Percentiles rank a stretch among this genome's conserved stretches.
phyloP scores from a whole-genome alignment of 2,888 invertebrate genomes.

The Odontomyia ornata region DNA sequence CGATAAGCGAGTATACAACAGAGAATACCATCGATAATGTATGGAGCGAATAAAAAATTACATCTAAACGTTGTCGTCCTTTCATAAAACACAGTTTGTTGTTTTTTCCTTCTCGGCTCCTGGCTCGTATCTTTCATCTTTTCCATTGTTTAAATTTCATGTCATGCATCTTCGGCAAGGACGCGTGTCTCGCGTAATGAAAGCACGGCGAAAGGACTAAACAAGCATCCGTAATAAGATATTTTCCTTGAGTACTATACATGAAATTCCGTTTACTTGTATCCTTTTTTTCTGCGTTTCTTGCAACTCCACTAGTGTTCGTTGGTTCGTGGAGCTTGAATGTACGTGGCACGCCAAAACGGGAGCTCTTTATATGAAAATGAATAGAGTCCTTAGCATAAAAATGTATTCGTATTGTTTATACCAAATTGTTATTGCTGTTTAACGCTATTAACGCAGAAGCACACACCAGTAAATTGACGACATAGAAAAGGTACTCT shows the following conservation, averaged over 20 bases:
- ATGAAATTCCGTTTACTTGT: neutral
- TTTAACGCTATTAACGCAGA: neutral
- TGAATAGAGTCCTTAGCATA: conserved; percentile 14
- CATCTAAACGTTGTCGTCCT: neutral
- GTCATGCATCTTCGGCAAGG: conserved; percentile 20
- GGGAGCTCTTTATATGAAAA: neutral
- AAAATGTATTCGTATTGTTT: neutral
- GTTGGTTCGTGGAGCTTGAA: too few relatives aligned
- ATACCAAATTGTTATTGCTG: conserved; percentile 9
- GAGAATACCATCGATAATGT: neutral
- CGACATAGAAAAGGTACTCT: too few relatives aligned
- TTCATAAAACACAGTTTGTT: neutral
- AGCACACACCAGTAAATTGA: neutral
- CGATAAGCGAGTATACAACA: neutral
- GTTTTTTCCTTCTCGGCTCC: neutral
- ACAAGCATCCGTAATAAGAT: conserved; percentile 12
- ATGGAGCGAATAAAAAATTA: conserved; percentile 2
- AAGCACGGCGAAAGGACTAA: neutral
- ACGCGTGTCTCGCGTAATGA: conserved; percentile 3
- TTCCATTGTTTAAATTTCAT: conserved; percentile 1
- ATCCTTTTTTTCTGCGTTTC: too few relatives aligned
- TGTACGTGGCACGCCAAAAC: neutral
- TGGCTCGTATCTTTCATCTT: conserved; percentile 6
- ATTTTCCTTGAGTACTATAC: neutral
- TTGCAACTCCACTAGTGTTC: too few relatives aligned